These are phyloP conservation scores for Falco rusticolus DNA, from an alignment of 2,797 vertebrate genomes.

Conservation along the genomic window DNA sequence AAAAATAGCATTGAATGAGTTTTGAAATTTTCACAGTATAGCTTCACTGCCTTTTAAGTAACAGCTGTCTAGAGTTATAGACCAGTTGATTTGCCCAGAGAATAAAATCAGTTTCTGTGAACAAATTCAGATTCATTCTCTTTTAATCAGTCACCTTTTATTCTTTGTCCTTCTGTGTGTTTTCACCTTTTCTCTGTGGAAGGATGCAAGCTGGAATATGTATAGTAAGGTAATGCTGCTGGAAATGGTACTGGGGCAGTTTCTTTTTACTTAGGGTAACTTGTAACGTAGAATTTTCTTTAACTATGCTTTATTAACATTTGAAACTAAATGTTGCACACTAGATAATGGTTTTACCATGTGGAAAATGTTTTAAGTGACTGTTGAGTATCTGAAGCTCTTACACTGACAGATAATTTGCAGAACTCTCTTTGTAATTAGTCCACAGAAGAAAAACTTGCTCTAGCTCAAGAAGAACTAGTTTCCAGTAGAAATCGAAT, in stretches of 20 bases:
- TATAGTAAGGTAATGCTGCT: neutral
- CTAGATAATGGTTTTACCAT: neutral
- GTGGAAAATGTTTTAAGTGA: neutral
- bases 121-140: neutral
- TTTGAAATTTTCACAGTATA: neutral
- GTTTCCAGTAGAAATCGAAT: constrained; percentile 88
- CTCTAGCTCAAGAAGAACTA: constrained; percentile 90
- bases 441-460: constrained; percentile 89
- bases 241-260: neutral
- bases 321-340: neutral
- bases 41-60: neutral
- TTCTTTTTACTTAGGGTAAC: neutral
- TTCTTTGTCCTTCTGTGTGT: neutral
- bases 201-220: neutral
- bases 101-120: neutral
- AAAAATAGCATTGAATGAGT: neutral
- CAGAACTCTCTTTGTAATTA: constrained; percentile 70
- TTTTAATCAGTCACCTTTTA: neutral
- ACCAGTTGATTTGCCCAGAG: neutral
- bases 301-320: neutral
- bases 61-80: neutral
- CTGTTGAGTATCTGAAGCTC: neutral
- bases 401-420: neutral
- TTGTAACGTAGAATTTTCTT: neutral
- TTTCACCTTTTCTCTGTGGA: neutral